Conservation (phyloP, 1,140 invertebrate species). For the Drosophila bocqueti region DNA sequence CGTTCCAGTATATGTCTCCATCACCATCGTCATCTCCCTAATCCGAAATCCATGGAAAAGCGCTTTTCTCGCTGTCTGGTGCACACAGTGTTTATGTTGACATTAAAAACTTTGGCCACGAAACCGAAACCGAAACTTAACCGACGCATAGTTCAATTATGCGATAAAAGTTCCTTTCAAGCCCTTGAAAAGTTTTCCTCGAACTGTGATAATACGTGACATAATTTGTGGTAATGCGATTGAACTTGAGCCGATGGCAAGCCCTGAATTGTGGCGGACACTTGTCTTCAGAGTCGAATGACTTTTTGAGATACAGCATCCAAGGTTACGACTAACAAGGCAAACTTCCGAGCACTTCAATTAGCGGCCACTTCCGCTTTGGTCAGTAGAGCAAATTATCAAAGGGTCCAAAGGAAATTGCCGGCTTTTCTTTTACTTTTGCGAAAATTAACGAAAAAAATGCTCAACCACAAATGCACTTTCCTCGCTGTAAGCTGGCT, state of each 20-base stretch:
- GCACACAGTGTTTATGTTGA: conserved; percentile 60
- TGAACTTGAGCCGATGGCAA: conserved; percentile 40
- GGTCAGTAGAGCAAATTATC: conserved; percentile 18
- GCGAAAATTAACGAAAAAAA: conserved; percentile 28
- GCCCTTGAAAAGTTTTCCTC: conserved; percentile 68
- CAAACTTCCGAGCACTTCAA: conserved; percentile 25
- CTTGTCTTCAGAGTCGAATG: conserved; percentile 3
- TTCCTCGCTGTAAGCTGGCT: conserved; percentile 20
- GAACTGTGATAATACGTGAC: conserved; percentile 65
- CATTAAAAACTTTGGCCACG: conserved; percentile 61
- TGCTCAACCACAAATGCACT: conserved; percentile 41
- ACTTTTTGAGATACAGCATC: not conserved
- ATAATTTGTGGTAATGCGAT: conserved; percentile 74
- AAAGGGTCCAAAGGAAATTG: conserved; percentile 31
- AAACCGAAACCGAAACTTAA: conserved; percentile 49
- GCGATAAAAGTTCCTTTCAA: conserved; percentile 58
- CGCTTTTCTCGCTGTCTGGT: conserved; percentile 50
- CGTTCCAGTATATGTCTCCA: conserved; percentile 26
- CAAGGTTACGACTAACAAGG: conserved; percentile 20
- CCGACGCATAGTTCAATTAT: conserved; percentile 56
- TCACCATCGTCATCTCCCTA: conserved; percentile 30
- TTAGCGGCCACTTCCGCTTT: conserved; percentile 43
- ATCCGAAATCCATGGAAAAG: conserved; percentile 49
- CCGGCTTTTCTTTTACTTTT: conserved; percentile 22
- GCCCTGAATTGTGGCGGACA: conserved; percentile 40